Base-by-base conservation (phyloP, 2,888 invertebrate genomes). In the Ellobium chinense region DNA sequence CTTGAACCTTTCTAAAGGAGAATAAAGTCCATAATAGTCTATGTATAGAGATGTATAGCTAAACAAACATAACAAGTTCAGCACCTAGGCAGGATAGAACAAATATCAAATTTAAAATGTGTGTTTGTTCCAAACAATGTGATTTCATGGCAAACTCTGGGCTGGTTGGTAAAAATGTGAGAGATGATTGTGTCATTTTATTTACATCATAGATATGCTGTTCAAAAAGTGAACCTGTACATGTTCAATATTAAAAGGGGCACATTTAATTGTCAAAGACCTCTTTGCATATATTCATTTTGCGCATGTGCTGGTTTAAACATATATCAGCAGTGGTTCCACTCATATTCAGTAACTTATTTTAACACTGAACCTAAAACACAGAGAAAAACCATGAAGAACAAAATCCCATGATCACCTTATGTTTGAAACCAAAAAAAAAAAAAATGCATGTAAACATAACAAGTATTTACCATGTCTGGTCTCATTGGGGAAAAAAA, bases 191-290 rank as follows among this genome's bases (percentile, higher is more conserved):
- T 46, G 46, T 60, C 62, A 72, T 39, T 72, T 63, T 78, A 78
- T 78, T 63, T 78, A 78, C 78, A 78, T 68, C 60, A 62, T 70
- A 62, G 24, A 68, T 46, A 70, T 63, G 31, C 62, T 58, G 77
- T 77, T 77, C 77, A 77, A 77, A 72, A 77, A 68, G 68, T 63
- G 65, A 78, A 78, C 78, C 78, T 78, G 78, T 78, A 78, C 78
- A 78, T 36, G 27, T 54, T 69, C 36, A 60, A 78, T 56, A 70
- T 63, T 66, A 77, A 56, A 60, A 18, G 34, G 65, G 36, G 60
- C 39, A 69, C 68, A 77, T 3, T 56, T 63, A 39, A 36, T 74
- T n/a, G 37, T 12, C 29, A 62, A 74, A 63, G 21, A 5, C 65
- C 31, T 63, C 27, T 72, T 72, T 72, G 78, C 78, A 72, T 78